phyloP scores from a whole-genome alignment of 2,888 invertebrate genomes.

The Lingula anatina region DNA sequence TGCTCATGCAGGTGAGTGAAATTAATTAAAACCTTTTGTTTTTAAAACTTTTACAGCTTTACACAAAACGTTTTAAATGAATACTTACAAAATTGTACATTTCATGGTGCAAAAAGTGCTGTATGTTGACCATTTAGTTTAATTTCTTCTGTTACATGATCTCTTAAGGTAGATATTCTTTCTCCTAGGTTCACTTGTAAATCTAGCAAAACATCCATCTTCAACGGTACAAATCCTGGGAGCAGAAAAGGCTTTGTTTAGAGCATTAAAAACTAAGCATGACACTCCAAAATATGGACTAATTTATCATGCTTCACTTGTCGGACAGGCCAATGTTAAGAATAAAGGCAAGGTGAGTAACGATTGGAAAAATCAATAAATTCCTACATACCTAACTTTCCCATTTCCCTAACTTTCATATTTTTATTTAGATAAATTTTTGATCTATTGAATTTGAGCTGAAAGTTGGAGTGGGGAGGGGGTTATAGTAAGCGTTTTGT shows the following conservation, averaged over 20 bases:
- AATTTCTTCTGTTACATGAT: not conserved
- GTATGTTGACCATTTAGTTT: not conserved
- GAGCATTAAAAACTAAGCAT: conserved; percentile 93
- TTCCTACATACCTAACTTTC: too few species aligned
- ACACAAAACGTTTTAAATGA: not conserved
- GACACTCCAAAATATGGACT: conserved; percentile 99
- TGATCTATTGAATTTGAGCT: too few species aligned
- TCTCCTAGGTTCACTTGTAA: conserved; percentile 71
- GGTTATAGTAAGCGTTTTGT: too few species aligned
- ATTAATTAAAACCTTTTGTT: not conserved
- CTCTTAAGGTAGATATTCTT: conserved; percentile 2
- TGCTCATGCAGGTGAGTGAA: conserved; percentile 77
- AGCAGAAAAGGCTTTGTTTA: conserved; percentile 95
- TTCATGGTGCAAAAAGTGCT: not conserved
- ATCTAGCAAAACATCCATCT: conserved; percentile 95
- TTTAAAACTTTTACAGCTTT: not conserved
- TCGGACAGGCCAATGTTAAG: conserved; percentile 82
- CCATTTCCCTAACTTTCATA: too few species aligned
- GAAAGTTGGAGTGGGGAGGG: too few species aligned
- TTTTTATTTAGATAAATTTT: too few species aligned
- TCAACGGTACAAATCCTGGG: conserved; percentile 97
- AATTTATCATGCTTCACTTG: conserved; percentile 91
- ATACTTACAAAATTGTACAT: not conserved
- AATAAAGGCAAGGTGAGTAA: conserved; percentile 74
- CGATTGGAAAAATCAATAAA: not conserved